phyloP scores from a whole-genome alignment of 2,797 vertebrate genomes.

The Heteromormyrus szaboi region DNA sequence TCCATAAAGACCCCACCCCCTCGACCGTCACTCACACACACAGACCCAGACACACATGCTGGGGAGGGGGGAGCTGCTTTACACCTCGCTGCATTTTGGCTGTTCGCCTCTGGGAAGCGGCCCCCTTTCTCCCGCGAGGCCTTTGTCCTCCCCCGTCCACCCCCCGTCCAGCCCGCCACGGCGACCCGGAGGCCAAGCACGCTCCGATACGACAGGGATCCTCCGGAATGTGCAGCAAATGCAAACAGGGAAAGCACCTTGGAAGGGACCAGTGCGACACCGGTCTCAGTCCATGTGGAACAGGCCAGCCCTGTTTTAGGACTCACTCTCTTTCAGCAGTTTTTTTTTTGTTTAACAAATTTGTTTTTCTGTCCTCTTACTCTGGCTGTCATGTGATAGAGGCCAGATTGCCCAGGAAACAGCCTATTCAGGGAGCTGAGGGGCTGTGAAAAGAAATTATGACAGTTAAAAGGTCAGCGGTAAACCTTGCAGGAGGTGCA shows the following conservation, averaged over 20 bases:
- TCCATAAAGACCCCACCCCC: conserved; percentile 44
- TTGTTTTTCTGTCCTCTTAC: neutral
- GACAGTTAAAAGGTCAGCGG: conserved; percentile 61
- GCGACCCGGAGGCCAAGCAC: conserved; percentile 42
- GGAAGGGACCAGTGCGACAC: neutral
- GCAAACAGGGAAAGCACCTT: neutral
- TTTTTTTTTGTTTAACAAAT: neutral
- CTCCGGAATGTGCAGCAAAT: neutral
- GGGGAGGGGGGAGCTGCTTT: conserved; percentile 70
- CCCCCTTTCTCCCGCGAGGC: conserved; percentile 75
- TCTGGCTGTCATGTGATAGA: neutral
- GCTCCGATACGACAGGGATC: neutral
- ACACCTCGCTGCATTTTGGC: conserved; percentile 91
- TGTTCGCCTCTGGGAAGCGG: conserved; percentile 81
- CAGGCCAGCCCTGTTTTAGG: neutral
- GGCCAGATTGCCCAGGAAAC: neutral
- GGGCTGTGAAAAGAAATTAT: conserved; percentile 55
- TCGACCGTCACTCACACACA: conserved; percentile 27
- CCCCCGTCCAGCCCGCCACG: conserved; percentile 78
- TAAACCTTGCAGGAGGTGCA: conserved; percentile 54
- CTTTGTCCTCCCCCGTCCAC: conserved; percentile 83
- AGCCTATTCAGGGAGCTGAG: conserved; percentile 42
- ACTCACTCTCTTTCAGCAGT: neutral
- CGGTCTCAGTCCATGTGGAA: neutral
- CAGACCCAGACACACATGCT: conserved; percentile 18